Conservation (phyloP, 2,797 vertebrate genomes). For the Natrix natrix region DNA sequence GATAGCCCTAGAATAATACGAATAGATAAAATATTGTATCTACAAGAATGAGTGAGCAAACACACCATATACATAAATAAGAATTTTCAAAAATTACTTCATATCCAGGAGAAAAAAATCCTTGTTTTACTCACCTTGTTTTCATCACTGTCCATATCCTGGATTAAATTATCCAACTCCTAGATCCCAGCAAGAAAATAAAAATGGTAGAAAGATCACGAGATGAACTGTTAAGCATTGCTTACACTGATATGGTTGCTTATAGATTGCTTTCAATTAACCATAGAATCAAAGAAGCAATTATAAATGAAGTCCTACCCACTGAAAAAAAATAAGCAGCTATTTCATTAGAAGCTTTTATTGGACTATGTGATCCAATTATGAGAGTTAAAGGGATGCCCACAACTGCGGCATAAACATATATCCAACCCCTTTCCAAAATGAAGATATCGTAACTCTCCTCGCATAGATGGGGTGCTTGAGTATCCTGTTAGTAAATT, state of each 20-base stretch:
- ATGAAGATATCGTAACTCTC: not conserved
- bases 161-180: slow-evolving; percentile 90
- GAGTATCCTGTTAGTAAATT: not conserved
- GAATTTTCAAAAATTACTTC: not conserved
- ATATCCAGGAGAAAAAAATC: not conserved
- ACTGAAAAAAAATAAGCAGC: not conserved
- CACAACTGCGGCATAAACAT: not conserved
- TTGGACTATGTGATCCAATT: not conserved
- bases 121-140: slow-evolving; percentile 81
- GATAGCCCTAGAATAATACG: not conserved
- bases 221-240: not conserved
- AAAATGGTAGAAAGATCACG: slow-evolving; percentile 9
- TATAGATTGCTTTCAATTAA: not conserved
- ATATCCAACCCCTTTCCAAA: too few species aligned
- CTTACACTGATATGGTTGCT: not conserved
- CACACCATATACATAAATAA: not conserved
- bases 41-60: not conserved
- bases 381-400: not conserved
- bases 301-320: not conserved
- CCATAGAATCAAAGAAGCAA: not conserved
- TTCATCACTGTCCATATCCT: slow-evolving; percentile 87
- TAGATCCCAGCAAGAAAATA: slow-evolving; percentile 69
- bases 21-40: not conserved
- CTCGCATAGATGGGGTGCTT: not conserved
- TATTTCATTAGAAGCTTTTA: not conserved